Percentiles rank a stretch among this genome's conserved stretches.
Evolutionary conservation across 2,888 invertebrate genomes (phyloP).

Genomic region (Dynastes tityus): DNA sequence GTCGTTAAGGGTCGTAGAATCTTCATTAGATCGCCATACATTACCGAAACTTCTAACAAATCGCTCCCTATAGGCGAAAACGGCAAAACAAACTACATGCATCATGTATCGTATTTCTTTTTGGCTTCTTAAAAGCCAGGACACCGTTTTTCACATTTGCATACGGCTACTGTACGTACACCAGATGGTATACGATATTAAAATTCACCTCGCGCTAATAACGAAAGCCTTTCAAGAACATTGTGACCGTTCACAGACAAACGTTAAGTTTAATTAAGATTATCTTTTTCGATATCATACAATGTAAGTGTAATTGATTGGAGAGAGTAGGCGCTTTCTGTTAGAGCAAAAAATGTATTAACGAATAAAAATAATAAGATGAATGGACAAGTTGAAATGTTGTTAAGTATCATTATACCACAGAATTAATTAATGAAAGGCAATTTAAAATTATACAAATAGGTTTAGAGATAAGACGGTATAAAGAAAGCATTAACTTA

Average conservation of each 20-base stretch:
- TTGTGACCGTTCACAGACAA: conserved; percentile 15
- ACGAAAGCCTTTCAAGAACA: conserved; percentile 31
- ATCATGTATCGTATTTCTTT: conserved; percentile 11
- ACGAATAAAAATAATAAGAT: not conserved
- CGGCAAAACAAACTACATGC: not conserved
- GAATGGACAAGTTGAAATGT: not conserved
- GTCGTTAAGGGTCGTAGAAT: conserved; percentile 36
- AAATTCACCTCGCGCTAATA: conserved; percentile 42
- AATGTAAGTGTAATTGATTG: conserved; percentile 9
- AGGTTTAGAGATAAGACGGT: too few relatives aligned
- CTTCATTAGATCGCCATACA: conserved; percentile 57
- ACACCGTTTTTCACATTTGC: conserved; percentile 16
- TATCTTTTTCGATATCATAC: not conserved
- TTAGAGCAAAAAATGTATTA: not conserved
- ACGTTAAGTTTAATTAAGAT: conserved; percentile 39
- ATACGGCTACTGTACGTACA: conserved; percentile 2
- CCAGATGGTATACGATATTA: conserved; percentile 37
- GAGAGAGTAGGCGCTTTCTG: not conserved
- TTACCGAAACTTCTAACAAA: conserved; percentile 53
- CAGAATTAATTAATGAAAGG: too few relatives aligned
- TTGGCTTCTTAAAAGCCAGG: not conserved
- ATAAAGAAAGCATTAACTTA: too few relatives aligned
- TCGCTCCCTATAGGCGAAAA: conserved; percentile 20
- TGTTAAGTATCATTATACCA: too few relatives aligned
- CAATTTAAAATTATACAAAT: too few relatives aligned